Conservation (phyloP, 2,888 invertebrate genomes). For the Geotrupes spiniger region DNA sequence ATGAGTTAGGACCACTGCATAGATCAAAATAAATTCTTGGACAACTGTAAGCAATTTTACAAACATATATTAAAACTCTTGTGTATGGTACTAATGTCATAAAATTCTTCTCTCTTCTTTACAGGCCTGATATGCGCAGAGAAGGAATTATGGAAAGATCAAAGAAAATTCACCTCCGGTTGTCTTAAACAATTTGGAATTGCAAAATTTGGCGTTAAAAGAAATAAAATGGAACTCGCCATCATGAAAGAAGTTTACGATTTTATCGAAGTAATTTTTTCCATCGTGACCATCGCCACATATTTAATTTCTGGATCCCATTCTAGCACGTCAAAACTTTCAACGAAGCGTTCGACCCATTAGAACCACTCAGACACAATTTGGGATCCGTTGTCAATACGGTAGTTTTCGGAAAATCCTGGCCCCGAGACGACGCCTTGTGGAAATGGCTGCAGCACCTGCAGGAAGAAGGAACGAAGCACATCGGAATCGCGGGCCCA, state of each 20-base stretch:
- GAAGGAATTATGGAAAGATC: constrained; percentile 79
- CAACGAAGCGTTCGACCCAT: constrained; percentile 50
- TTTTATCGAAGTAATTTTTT: constrained; percentile 55
- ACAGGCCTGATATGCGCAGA: constrained; percentile 81
- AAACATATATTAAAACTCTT: no score
- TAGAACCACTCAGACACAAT: constrained; percentile 61
- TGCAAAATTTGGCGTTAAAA: constrained; percentile 61
- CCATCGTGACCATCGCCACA: neutral
- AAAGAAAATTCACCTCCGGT: constrained; percentile 69
- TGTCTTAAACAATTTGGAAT: constrained; percentile 74
- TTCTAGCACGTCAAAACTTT: neutral
- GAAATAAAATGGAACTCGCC: constrained; percentile 62
- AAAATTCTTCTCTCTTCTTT: no score
- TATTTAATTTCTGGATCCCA: neutral
- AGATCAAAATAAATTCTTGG: no score
- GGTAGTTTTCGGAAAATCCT: constrained; percentile 75
- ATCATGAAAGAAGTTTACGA: constrained; percentile 63
- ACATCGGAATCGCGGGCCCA: constrained; percentile 78
- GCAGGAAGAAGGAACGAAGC: constrained; percentile 80
- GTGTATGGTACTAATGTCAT: no score
- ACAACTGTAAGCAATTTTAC: no score
- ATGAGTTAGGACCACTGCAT: no score
- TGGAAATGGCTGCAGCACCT: constrained; percentile 76
- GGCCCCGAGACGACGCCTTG: constrained; percentile 63
- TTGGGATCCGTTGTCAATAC: constrained; percentile 76